phyloP scores from a whole-genome alignment of 2,888 invertebrate species.

The Chymomyza procnemis region DNA sequence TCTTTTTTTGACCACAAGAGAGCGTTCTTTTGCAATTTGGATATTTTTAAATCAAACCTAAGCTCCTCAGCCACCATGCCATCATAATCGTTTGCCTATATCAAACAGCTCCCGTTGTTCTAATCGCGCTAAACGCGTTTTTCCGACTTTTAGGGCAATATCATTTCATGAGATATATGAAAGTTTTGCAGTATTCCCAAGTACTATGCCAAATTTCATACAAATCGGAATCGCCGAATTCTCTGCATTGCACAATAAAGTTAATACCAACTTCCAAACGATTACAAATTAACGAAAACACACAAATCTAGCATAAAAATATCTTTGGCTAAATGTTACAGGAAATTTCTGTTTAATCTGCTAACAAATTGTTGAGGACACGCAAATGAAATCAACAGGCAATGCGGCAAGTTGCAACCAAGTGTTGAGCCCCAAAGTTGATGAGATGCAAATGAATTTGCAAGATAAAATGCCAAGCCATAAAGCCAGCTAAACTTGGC shows the following conservation, averaged over 20 bases:
- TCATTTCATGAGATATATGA: too few species aligned
- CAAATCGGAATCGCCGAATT: too few species aligned
- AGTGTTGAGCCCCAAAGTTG: constrained; percentile 54
- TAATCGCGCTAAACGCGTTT: too few species aligned
- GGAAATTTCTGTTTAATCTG: constrained; percentile 71
- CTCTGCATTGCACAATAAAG: not conserved
- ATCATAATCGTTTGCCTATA: too few species aligned
- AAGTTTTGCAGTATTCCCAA: too few species aligned
- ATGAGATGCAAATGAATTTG: constrained; percentile 73
- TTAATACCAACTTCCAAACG: not conserved
- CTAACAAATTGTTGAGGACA: constrained; percentile 69
- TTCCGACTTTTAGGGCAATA: too few species aligned
- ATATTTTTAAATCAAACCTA: too few species aligned
- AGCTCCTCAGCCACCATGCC: too few species aligned
- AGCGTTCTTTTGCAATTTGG: too few species aligned
- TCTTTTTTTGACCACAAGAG: too few species aligned
- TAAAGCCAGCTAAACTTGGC: constrained; percentile 25
- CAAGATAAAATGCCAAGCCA: constrained; percentile 52
- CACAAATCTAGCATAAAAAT: not conserved
- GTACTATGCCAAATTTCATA: too few species aligned
- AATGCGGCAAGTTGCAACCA: not conserved
- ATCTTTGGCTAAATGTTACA: constrained; percentile 58
- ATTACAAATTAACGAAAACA: not conserved
- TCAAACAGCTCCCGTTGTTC: too few species aligned
- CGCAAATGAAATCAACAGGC: constrained; percentile 55